These are phyloP conservation scores for Catotricha subobsoleta DNA, from an alignment of 2,888 invertebrate genomes.

Conservation along the genomic window DNA sequence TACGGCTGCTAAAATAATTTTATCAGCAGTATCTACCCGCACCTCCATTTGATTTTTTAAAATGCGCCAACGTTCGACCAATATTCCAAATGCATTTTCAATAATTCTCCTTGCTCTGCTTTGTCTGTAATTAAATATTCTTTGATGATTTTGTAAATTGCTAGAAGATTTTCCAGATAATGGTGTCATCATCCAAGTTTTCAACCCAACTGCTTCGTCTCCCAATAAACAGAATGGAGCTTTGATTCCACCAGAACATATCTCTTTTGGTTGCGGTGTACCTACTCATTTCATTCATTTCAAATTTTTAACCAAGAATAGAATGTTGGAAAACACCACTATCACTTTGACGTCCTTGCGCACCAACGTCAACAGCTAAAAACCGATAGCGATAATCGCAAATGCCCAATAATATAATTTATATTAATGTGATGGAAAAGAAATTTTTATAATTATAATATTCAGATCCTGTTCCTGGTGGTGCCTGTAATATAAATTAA, in stretches of 20 bases:
- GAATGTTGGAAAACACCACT: background rate
- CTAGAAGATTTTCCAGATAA: background rate
- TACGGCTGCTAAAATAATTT: background rate
- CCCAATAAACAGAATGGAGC: background rate
- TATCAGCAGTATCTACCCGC: background rate
- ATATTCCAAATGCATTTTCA: background rate
- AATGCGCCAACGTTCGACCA: background rate
- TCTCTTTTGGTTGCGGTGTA: background rate
- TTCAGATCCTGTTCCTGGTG: background rate
- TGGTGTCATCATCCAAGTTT: background rate
- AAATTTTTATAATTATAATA: conserved; percentile 1
- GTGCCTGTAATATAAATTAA: background rate
- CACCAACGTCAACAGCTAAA: background rate
- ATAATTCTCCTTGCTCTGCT: background rate
- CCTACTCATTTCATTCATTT: background rate
- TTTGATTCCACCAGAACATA: background rate
- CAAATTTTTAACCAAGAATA: background rate
- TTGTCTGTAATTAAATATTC: background rate
- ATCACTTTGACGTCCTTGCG: conserved; percentile 1
- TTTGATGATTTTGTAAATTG: background rate
- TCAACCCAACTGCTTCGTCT: conserved; percentile 1
- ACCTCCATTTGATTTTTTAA: background rate
- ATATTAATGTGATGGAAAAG: no score
- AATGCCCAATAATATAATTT: background rate
- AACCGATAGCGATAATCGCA: conserved; percentile 5